Evolutionary conservation across 2,888 invertebrate species (phyloP).

Genomic region (Endotricha flammealis): DNA sequence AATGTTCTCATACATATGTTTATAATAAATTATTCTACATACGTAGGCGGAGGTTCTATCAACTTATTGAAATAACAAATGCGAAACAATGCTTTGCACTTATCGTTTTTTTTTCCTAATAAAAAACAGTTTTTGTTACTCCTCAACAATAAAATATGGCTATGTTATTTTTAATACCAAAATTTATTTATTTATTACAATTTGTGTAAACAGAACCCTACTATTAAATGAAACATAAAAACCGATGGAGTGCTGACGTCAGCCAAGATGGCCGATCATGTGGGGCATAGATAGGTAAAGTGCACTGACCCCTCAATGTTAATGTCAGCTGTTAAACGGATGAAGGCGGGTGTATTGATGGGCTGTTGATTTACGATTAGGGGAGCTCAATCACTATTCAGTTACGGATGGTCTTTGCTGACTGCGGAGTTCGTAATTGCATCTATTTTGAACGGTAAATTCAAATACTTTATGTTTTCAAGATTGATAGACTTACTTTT

Average conservation of each 20-base stretch:
- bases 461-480: no score
- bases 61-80: no score
- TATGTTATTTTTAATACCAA: neutral
- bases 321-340: conserved; percentile 54
- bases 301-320: conserved; percentile 61
- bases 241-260: conserved; percentile 37
- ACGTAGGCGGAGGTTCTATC: no score
- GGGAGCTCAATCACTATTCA: conserved; percentile 5
- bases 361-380: conserved; percentile 14
- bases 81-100: no score
- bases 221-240: conserved; percentile 8
- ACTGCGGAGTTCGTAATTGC: neutral
- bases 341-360: conserved; percentile 29
- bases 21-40: no score
- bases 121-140: no score
- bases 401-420: conserved; percentile 4
- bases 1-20: no score
- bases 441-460: no score
- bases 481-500: no score
- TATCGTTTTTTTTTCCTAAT: no score
- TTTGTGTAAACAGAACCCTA: conserved; percentile 4
- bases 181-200: neutral
- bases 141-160: no score
- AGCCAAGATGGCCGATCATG: conserved; percentile 54
- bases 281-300: conserved; percentile 41